A percentile compares a stretch with the other conserved stretches of the same genome.
phyloP scores from a whole-genome alignment of 1,140 invertebrate genomes.

The Gonatopus flavifemur region DNA sequence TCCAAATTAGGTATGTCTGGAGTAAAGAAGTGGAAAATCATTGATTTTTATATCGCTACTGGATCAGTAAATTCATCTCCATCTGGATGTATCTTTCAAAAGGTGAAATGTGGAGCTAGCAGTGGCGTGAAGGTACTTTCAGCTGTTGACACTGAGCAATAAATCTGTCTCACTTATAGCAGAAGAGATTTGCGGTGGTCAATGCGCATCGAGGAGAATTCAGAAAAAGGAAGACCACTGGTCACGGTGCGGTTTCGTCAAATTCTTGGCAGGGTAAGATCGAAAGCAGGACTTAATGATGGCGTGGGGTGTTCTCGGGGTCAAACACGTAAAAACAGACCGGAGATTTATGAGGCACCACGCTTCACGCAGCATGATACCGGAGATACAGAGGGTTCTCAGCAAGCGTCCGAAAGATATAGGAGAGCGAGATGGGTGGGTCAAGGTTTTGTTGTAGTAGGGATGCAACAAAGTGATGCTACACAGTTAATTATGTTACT shows the following conservation, averaged over 20 bases:
- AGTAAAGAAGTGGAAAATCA: too few relatives aligned
- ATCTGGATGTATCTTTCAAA: too few relatives aligned
- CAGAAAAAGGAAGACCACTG: slow-evolving; percentile 12
- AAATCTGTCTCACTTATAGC: slow-evolving; percentile 19
- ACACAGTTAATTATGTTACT: too few relatives aligned
- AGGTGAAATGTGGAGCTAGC: too few relatives aligned
- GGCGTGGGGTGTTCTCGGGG: slow-evolving; percentile 32
- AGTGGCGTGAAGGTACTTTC: too few relatives aligned
- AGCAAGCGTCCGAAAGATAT: too few relatives aligned
- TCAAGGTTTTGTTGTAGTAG: too few relatives aligned
- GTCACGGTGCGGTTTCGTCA: slow-evolving; percentile 41
- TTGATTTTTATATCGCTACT: too few relatives aligned
- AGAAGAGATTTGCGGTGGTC: slow-evolving; percentile 19
- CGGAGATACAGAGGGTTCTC: slow-evolving; percentile 1
- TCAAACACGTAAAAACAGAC: slow-evolving; percentile 50
- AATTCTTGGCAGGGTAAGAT: slow-evolving; percentile 37
- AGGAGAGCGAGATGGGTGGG: too few relatives aligned
- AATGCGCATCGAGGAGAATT: slow-evolving; percentile 26
- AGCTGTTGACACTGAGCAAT: slow-evolving; percentile 25
- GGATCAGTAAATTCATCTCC: too few relatives aligned
- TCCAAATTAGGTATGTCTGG: too few relatives aligned
- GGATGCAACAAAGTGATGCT: too few relatives aligned
- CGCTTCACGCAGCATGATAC: slow-evolving; percentile 32
- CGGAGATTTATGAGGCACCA: slow-evolving; percentile 45
- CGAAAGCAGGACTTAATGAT: slow-evolving; percentile 48